Evolutionary conservation across 2,888 invertebrate genomes (phyloP).

Genomic region (Phyllotreta striolata): DNA sequence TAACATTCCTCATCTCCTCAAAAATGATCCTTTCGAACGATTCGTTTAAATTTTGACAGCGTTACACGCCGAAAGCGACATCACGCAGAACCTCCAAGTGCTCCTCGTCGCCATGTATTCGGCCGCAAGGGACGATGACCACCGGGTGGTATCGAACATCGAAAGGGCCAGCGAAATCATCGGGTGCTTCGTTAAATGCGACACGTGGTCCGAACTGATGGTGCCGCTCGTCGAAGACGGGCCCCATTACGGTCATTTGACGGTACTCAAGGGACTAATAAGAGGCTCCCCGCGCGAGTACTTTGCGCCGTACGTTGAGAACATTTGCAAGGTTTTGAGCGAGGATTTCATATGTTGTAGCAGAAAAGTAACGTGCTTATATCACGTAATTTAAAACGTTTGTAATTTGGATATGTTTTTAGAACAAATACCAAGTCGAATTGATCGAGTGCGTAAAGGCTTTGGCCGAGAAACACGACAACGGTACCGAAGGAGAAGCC

Average conservation of each 20-base stretch:
- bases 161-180: slow-evolving; percentile 74
- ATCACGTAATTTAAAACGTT: background rate
- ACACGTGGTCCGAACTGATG: slow-evolving; percentile 74
- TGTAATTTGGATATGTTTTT: slow-evolving; percentile 32
- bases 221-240: slow-evolving; percentile 69
- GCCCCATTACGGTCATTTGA: slow-evolving; percentile 64
- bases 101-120: slow-evolving; percentile 66
- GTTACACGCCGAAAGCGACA: slow-evolving; percentile 76
- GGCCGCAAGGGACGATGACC: slow-evolving; percentile 69
- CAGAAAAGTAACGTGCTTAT: slow-evolving; percentile 62
- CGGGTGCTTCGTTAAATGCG: slow-evolving; percentile 75
- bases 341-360: slow-evolving; percentile 69
- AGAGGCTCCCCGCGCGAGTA: slow-evolving; percentile 65
- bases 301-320: slow-evolving; percentile 63
- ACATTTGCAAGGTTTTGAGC: slow-evolving; percentile 68
- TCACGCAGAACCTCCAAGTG: slow-evolving; percentile 73
- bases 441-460: slow-evolving; percentile 64
- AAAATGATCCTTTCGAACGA: too few species aligned
- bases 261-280: slow-evolving; percentile 69
- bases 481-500: slow-evolving; percentile 37
- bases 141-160: slow-evolving; percentile 38
- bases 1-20: too few species aligned
- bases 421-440: slow-evolving; percentile 68
- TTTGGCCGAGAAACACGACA: slow-evolving; percentile 39
- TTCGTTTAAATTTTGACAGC: too few species aligned